Evolutionary conservation across 2,888 invertebrate genomes (phyloP), one percentile per base, ranked within the genome.

Genomic region (Microplitis deprimator): DNA sequence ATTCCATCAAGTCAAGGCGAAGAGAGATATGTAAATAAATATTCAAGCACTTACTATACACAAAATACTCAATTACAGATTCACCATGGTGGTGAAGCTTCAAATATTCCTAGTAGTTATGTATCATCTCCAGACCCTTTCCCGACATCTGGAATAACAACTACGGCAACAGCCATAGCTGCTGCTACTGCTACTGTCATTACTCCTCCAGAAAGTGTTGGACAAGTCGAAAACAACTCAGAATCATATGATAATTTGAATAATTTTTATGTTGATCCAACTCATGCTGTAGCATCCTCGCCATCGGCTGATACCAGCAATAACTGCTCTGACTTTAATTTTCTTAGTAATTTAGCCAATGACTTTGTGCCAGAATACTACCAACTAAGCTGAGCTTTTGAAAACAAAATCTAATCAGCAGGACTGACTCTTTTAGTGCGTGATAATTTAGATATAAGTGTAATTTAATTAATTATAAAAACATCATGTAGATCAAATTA

Each of bases 281-380:
- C 87, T 6, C 87, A 88, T 73, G 91, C 91, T 79, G 91, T 91
- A 76, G 88, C 92, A 5, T 85, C 89, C 64, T 87, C 90, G 62
- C 89, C 89, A 10, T 89, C 93, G 29, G 93, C 95, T 70, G 96
- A 96, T 85, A 96, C 96, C 90, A 96, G 96, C 84, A 96, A 96
- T 89, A 96, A 96, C 88, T 96, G 96, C n/a, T 96, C 97, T 41
- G 97, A 97, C 90, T 97, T 97, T 91, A 97, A 97, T 90, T 97
- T 97, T 90, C 92, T 97, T 81, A 96, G 96, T 91, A 97, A 96
- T 89, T 92, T 97, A 87, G 96, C 97, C 81, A 97, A 96, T 89
- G 97, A 97, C 89, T 97, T 97, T 89, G 96, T 96, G 20, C 97
- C 97, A 7, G 97, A 97, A 90, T 97, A 97, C 90, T 97, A 97